Evolutionary conservation across 2,113 vertebrate species (phyloP).

Genomic region (Nestor notabilis): DNA sequence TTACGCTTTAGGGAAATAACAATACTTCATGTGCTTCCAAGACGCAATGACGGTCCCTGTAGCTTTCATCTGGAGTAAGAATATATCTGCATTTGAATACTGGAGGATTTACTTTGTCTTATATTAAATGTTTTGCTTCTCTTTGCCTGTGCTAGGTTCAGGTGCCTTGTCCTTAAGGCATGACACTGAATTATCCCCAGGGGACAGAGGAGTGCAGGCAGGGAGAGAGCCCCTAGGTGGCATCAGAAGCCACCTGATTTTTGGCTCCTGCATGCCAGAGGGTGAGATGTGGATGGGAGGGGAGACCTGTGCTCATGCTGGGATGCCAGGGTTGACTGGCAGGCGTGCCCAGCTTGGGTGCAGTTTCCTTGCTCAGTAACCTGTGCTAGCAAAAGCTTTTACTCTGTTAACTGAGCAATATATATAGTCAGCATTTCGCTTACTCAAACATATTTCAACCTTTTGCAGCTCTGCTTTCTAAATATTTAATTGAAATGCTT

Average conservation of each 20-base stretch:
- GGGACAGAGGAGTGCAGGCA: not conserved
- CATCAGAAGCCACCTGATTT: slow-evolving; percentile 22
- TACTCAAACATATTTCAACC: not conserved
- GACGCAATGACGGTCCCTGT: not conserved
- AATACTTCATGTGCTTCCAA: not conserved
- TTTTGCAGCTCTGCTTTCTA: slow-evolving; percentile 34
- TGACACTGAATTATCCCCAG: not conserved
- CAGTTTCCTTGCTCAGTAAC: not conserved
- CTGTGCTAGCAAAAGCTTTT: not conserved
- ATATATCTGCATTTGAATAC: not conserved
- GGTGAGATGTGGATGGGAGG: not conserved
- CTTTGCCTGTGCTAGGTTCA: not conserved
- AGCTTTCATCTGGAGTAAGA: not conserved
- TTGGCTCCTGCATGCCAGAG: not conserved
- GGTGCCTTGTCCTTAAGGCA: not conserved
- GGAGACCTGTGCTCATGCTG: not conserved
- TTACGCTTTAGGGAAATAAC: not conserved
- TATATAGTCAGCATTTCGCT: not conserved
- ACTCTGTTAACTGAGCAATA: not conserved
- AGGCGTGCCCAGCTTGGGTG: fast-evolving
- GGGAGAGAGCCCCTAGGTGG: slow-evolving; percentile 50
- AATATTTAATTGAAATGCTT: slow-evolving; percentile 62
- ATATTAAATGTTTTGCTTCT: not conserved
- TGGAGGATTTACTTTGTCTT: not conserved
- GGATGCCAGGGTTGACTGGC: not conserved